Conservation (phyloP, 2,113 vertebrate species). For the Echinops telfairi region DNA sequence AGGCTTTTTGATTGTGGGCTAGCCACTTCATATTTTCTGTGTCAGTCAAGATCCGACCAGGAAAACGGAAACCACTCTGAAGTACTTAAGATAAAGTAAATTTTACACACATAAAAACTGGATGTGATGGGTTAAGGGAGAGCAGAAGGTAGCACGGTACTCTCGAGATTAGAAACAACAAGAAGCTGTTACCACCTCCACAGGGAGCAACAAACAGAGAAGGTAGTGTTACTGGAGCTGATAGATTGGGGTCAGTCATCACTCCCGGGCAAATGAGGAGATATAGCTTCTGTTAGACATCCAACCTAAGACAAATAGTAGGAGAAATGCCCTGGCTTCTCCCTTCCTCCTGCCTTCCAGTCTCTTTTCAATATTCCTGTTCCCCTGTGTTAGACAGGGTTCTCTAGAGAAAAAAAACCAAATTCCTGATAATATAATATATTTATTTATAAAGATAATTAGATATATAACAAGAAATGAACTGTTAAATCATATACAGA, state of each 20-base stretch:
- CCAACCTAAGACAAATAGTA: neutral
- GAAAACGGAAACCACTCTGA: conserved; percentile 2
- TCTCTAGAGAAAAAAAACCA: too few species aligned
- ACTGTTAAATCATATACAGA: too few species aligned
- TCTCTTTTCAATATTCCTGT: neutral
- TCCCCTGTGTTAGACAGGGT: too few species aligned
- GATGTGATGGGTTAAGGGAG: neutral
- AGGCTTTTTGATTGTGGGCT: neutral
- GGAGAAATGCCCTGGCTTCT: neutral
- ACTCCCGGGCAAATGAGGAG: neutral
- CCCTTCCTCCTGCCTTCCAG: neutral
- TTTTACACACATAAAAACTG: neutral
- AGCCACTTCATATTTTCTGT: neutral
- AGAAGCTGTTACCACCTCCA: neutral
- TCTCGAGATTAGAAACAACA: neutral
- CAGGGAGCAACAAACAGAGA: neutral
- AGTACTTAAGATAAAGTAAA: neutral
- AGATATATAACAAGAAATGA: too few species aligned
- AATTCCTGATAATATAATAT: too few species aligned
- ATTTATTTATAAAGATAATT: too few species aligned
- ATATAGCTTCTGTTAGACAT: neutral
- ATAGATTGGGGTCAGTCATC: neutral
- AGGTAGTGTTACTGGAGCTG: neutral
- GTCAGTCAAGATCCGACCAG: neutral
- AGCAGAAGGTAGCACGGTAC: neutral